Evolutionary conservation across 2,797 vertebrate genomes (phyloP), one percentile per base, ranked within the genome.

Genomic region (Alosa sapidissima): DNA sequence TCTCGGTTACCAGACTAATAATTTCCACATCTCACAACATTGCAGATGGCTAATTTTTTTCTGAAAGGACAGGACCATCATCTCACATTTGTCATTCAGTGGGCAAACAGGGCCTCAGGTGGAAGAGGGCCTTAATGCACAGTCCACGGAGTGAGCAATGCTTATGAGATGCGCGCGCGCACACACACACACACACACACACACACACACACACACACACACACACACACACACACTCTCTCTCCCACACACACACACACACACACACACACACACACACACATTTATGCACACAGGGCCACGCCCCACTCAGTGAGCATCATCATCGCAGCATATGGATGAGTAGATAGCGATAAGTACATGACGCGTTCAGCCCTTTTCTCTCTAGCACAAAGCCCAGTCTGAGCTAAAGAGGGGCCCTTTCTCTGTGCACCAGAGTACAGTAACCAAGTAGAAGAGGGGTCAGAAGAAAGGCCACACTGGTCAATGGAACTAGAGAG

Each of bases 71-170:
- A 87, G 33, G 81, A 21, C 75, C 81, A 88, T 88, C 81, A 81
- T 84, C 65, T 88, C n/a, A 88, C 65, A 87, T 90, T 81, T 87
- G 84, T 82, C 60, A 82, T 60, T 85, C 83, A 85, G 68, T 87
- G 72, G 49, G 21, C 72, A 84, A 10, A 65, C 45, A 88, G 82
- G 68, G 82, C 87, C 68, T 72, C 85, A 85, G 86, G 86, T 84
- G 85, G 55, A 84, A 48, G 36, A 6, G 52, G 47, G 11, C 81
- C 81, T 48, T 84, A 85, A 85, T 84, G 81, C 83, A 84, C 81
- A 78, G 52, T 49, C 47, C n/a, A 45, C 45, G 28, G 36, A 85
- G 24, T 81, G 54, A 86, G 83, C 82, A 65, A 85, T 28, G n/a
- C 47, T 41, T 10, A 81, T 0, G 1, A 85, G 78, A 81, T 36